Evolutionary conservation across 2,113 vertebrate genomes (phyloP).

Genomic region (Porphyrio hochstetteri): DNA sequence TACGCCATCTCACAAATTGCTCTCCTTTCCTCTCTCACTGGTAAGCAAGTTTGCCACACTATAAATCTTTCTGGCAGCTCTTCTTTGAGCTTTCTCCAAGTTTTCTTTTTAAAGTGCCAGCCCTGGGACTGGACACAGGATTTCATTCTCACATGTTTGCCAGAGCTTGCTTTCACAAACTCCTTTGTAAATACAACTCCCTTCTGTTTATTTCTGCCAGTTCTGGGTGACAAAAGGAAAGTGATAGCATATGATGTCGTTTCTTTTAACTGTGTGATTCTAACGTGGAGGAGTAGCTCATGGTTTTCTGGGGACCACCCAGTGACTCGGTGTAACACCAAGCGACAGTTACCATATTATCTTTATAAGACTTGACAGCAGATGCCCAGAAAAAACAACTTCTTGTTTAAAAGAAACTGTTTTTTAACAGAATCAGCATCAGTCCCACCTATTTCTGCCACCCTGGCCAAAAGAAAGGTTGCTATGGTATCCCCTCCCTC

Average conservation of each 20-base stretch:
- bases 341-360: neutral
- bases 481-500: neutral
- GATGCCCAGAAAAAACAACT: neutral
- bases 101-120: slow-evolving; percentile 17
- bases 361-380: neutral
- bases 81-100: slow-evolving; percentile 39
- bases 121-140: neutral
- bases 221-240: slow-evolving; percentile 30
- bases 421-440: neutral
- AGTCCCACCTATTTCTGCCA: neutral
- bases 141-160: neutral
- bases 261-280: neutral
- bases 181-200: neutral
- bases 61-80: slow-evolving; percentile 33
- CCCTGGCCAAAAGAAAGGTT: neutral
- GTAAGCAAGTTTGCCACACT: neutral
- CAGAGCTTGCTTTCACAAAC: neutral
- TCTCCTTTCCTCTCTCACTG: neutral
- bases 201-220: neutral
- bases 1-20: neutral
- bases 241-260: neutral
- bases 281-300: neutral
- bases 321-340: neutral
- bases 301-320: neutral
- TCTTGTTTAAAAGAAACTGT: neutral